These are phyloP conservation scores for Symphodus melops DNA, from an alignment of 2,113 vertebrate species.

Conservation along the genomic window DNA sequence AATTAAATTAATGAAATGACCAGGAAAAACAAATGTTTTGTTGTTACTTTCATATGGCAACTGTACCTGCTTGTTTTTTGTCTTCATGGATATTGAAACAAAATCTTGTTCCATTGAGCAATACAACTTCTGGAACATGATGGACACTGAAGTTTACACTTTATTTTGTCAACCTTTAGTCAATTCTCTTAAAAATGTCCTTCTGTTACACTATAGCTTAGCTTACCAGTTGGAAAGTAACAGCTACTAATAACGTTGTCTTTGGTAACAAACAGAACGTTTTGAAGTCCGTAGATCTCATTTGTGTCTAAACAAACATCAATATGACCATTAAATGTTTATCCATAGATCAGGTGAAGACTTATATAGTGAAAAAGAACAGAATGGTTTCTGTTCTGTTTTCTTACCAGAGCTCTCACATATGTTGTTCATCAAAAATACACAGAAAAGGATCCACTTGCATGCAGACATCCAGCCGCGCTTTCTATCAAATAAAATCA, in stretches of 20 bases:
- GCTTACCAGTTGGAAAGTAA: not conserved
- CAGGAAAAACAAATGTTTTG: not conserved
- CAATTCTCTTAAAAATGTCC: fast-evolving
- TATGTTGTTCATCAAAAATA: not conserved
- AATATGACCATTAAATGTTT: not conserved
- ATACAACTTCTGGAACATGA: slow-evolving; percentile 19
- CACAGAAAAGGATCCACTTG: slow-evolving; percentile 12
- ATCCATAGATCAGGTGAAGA: not conserved
- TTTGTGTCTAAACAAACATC: not conserved
- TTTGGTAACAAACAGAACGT: slow-evolving; percentile 1
- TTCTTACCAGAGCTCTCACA: slow-evolving; percentile 22
- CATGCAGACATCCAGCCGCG: not conserved
- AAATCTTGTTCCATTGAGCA: fast-evolving
- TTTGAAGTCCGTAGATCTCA: fast-evolving
- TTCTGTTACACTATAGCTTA: not conserved
- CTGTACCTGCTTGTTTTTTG: not conserved
- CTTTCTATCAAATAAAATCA: slow-evolving; percentile 7
- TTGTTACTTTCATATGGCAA: not conserved
- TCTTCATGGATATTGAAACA: not conserved
- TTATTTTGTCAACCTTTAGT: fast-evolving
- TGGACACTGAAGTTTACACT: not conserved
- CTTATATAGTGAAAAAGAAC: not conserved
- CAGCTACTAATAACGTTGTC: fast-evolving
- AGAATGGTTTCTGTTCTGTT: not conserved
- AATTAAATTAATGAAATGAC: not conserved